These are phyloP conservation scores for Sisyra nigra DNA, from an alignment of 2,888 invertebrate species.

Conservation along the genomic window DNA sequence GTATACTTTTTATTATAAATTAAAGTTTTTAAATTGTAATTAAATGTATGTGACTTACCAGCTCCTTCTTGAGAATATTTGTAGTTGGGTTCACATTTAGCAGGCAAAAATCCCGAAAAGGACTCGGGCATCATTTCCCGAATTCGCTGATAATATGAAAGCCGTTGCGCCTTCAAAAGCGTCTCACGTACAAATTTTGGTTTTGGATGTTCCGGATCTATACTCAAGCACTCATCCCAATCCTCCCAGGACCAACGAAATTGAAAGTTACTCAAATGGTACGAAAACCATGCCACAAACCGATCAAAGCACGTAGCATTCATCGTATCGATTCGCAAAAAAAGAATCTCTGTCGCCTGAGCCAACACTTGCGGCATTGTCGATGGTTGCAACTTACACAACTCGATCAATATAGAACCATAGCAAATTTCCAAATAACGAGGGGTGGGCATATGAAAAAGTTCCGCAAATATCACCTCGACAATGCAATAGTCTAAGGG, in stretches of 20 bases:
- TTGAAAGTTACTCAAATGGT: conserved; percentile 97
- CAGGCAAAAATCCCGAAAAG: conserved; percentile 71
- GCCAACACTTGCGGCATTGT: conserved; percentile 96
- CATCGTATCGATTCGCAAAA: conserved; percentile 92
- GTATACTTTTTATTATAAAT: no score
- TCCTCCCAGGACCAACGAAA: conserved; percentile 99
- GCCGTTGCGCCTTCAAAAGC: conserved; percentile 71
- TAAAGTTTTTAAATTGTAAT: no score
- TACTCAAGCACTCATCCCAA: conserved; percentile 74
- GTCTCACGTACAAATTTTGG: conserved; percentile 91
- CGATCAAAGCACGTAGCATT: conserved; percentile 93
- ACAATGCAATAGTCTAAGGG: conserved; percentile 97
- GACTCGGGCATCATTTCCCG: conserved; percentile 82
- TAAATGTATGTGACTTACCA: conserved; percentile 38
- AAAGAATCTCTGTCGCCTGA: conserved; percentile 94
- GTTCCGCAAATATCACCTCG: conserved; percentile 88
- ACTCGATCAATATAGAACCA: conserved; percentile 87
- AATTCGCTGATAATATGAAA: conserved; percentile 90
- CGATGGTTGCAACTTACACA: conserved; percentile 91
- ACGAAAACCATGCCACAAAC: conserved; percentile 94
- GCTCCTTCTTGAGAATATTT: conserved; percentile 85
- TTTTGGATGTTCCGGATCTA: conserved; percentile 79
- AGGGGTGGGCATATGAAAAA: conserved; percentile 84
- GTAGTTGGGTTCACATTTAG: conserved; percentile 70
- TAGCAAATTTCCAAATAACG: conserved; percentile 84